Evolutionary conservation across 1,140 invertebrate species (phyloP).

Genomic region (Gryon sp.): DNA sequence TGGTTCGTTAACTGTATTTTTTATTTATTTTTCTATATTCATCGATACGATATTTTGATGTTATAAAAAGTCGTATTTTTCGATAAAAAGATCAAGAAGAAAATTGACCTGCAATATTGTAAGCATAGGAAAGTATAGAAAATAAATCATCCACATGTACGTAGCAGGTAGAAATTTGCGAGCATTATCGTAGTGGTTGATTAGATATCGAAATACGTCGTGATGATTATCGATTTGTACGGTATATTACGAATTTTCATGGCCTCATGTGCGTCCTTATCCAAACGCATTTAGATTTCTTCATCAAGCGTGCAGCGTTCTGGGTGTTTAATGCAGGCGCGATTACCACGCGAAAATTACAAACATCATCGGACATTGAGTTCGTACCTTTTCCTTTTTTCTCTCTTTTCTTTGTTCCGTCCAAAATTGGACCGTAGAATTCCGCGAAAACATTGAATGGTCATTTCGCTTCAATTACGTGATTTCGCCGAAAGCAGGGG

Average conservation of each 20-base stretch:
- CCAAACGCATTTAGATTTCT: constrained; percentile 28
- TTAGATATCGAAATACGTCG: constrained; percentile 19
- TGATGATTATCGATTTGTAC: constrained; percentile 21
- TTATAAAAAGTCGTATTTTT: too few relatives aligned
- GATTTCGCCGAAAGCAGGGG: constrained; percentile 44
- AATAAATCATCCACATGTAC: too few relatives aligned
- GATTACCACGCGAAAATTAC: constrained; percentile 26
- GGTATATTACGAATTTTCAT: constrained; percentile 40
- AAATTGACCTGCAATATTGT: too few relatives aligned
- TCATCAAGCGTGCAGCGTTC: background rate
- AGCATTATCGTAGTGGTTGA: constrained; percentile 19
- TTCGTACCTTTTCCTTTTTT: background rate
- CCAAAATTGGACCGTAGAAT: constrained; percentile 13
- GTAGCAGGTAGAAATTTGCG: constrained; percentile 3
- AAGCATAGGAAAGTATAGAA: too few relatives aligned
- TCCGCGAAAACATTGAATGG: constrained; percentile 32
- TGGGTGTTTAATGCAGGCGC: constrained; percentile 4
- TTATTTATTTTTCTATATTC: too few relatives aligned
- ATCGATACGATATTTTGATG: too few relatives aligned
- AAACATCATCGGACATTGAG: background rate
- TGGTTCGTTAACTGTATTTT: too few relatives aligned
- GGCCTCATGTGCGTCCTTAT: constrained; percentile 7
- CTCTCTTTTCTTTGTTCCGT: background rate
- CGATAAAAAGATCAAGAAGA: too few relatives aligned
- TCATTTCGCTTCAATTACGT: constrained; percentile 35